These are phyloP conservation scores for Cerastoderma edule DNA, from an alignment of 2,888 invertebrate genomes.

Conservation along the genomic window DNA sequence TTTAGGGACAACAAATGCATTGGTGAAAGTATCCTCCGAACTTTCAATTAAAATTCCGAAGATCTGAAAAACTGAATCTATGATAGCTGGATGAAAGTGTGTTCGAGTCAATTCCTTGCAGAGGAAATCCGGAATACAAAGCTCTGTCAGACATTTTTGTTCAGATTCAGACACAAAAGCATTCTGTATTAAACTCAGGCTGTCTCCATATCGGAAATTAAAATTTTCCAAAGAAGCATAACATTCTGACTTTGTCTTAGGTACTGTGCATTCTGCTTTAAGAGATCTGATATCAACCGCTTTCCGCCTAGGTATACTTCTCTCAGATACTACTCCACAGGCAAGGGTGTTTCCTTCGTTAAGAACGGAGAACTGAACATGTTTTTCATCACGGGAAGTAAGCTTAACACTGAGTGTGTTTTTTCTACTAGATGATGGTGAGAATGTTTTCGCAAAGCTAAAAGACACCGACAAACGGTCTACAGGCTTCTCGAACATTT, in stretches of 20 bases:
- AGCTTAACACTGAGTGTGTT: neutral
- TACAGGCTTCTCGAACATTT: neutral
- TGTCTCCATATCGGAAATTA: constrained; percentile 44
- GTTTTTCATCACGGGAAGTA: neutral
- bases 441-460: constrained; percentile 14
- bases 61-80: constrained; percentile 63
- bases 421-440: neutral
- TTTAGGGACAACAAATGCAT: constrained; percentile 55
- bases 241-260: neutral
- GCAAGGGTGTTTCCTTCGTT: neutral
- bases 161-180: constrained; percentile 29
- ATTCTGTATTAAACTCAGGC: constrained; percentile 24
- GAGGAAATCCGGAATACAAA: constrained; percentile 41
- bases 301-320: neutral
- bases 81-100: constrained; percentile 59
- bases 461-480: neutral
- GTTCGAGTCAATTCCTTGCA: constrained; percentile 44
- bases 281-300: neutral
- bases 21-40: neutral
- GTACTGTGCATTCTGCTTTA: neutral
- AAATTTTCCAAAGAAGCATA: constrained; percentile 28
- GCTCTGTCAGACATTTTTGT: constrained; percentile 52
- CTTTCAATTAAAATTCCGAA: constrained; percentile 43
- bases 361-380: neutral
- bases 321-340: neutral